These are phyloP conservation scores for Tenebrio molitor DNA, from an alignment of 1,140 invertebrate genomes.

Conservation along the genomic window DNA sequence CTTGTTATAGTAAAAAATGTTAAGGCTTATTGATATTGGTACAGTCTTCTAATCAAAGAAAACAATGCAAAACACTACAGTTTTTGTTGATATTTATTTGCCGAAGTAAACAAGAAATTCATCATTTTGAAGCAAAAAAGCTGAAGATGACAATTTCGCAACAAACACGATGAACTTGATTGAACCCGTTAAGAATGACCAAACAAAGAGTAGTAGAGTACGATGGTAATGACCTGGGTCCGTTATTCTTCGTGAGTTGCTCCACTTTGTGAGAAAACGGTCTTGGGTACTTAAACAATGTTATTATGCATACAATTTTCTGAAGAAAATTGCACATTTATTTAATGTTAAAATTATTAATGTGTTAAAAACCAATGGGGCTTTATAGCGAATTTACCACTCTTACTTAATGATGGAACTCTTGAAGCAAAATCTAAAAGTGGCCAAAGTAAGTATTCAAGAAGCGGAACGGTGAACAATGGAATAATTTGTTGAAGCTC, in stretches of 20 bases:
- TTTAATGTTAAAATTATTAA: too few species aligned
- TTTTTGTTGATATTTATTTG: too few species aligned
- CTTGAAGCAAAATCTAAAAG: slow-evolving; percentile 20
- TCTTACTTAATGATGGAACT: slow-evolving; percentile 24
- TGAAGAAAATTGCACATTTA: too few species aligned
- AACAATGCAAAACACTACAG: too few species aligned
- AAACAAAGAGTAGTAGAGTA: slow-evolving; percentile 19
- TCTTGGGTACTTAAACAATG: slow-evolving; percentile 5
- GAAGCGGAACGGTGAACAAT: slow-evolving; percentile 44
- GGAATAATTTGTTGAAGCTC: slow-evolving; percentile 36
- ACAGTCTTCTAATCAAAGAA: too few species aligned
- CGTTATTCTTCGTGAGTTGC: slow-evolving; percentile 51
- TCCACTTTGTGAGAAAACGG: slow-evolving; percentile 47
- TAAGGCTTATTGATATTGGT: too few species aligned
- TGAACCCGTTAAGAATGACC: slow-evolving; percentile 29
- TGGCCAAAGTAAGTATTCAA: slow-evolving; percentile 40
- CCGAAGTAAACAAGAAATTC: too few species aligned
- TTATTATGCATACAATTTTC: background rate
- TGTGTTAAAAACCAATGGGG: too few species aligned
- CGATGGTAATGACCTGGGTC: slow-evolving; percentile 48
- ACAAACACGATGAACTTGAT: slow-evolving; percentile 14
- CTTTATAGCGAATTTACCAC: background rate
- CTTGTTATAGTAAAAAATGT: too few species aligned
- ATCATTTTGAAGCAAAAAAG: too few species aligned
- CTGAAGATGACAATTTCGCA: too few species aligned